Evolutionary conservation across 1,140 invertebrate species (phyloP), one percentile per base, ranked within the genome.

Genomic region (Drosophila melanogaster): DNA sequence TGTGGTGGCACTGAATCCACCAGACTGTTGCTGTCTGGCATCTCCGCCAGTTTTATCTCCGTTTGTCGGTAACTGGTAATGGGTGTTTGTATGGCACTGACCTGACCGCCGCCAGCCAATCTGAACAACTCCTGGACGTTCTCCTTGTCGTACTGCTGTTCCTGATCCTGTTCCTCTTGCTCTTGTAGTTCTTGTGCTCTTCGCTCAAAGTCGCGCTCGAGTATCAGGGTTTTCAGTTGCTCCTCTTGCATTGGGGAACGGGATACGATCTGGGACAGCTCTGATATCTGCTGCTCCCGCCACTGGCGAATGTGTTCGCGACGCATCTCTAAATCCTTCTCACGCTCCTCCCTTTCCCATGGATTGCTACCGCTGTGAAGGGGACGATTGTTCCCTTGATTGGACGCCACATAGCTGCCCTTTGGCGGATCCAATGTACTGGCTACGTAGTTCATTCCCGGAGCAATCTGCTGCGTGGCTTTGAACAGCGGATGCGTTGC

Each of bases 151-250:
- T 91, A 92, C 15, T 77, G 57, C 46, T 84, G 94, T 38, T 95
- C 96, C 64, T 96, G 96, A 19, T 97, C 96, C 43, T 77, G 62
- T 47, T 98, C 96, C 77, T 97, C 95, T 40, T 95, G 94, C 73
- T 94, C 95, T 17, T 95, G 94, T 38, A 94, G 93, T 91, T 97
- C 96, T 86, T 96, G 96, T 4, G 97, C 97, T 46, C 97, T 93
- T 40, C 96, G 94, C 78, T 98, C 96, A 91, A 98, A 98, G 90
- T 98, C 97, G 66, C 96, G 94, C 91, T 98, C 97, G 5, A 98
- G 92, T 61, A 96, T 95, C 44, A 98, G 93, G 6, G 97, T 96
- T 57, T 96, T 94, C 15, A 98, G 92, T 79, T 98, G 96, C 90
- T 98, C 97, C 64, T 97, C 97, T 89, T 98, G 97, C 79, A 96